phyloP scores from a whole-genome alignment of 2,113 vertebrate genomes.

The Scophthalmus maximus region DNA sequence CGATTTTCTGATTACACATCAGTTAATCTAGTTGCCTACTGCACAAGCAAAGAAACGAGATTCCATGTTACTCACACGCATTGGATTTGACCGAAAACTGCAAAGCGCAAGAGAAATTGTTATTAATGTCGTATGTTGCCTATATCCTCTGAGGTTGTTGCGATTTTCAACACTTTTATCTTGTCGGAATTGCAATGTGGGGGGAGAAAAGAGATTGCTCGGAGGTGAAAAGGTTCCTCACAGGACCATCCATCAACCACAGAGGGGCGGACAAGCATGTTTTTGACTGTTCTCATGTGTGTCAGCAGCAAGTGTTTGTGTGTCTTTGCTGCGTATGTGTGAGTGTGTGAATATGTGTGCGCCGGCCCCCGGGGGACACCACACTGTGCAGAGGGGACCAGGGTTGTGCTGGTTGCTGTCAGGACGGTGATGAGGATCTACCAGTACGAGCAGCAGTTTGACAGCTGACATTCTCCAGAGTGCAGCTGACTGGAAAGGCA shows the following conservation, averaged over 20 bases:
- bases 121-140: conserved; percentile 22
- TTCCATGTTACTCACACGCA: not conserved
- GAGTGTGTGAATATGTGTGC: conserved; percentile 6
- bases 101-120: not conserved
- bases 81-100: conserved; percentile 17
- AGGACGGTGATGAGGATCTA: conserved; percentile 18
- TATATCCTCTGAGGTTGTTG: not conserved
- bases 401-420: conserved; percentile 32
- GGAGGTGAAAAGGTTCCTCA: conserved; percentile 41
- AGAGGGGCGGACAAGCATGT: not conserved
- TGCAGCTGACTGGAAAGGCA: conserved; percentile 14
- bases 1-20: conserved; percentile 29
- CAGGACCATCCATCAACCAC: conserved; percentile 44
- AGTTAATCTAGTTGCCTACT: conserved; percentile 19
- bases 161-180: conserved; percentile 15
- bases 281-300: conserved; percentile 9
- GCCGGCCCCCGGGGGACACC: not conserved
- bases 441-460: conserved; percentile 22
- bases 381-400: not conserved
- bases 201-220: conserved; percentile 14
- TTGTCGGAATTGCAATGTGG: conserved; percentile 4
- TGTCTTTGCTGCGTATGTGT: conserved; percentile 5
- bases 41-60: conserved; percentile 23
- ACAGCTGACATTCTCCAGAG: conserved; percentile 50
- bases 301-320: conserved; percentile 25